Conservation (phyloP, 2,797 vertebrate genomes). For the Chrysocyon brachyurus region DNA sequence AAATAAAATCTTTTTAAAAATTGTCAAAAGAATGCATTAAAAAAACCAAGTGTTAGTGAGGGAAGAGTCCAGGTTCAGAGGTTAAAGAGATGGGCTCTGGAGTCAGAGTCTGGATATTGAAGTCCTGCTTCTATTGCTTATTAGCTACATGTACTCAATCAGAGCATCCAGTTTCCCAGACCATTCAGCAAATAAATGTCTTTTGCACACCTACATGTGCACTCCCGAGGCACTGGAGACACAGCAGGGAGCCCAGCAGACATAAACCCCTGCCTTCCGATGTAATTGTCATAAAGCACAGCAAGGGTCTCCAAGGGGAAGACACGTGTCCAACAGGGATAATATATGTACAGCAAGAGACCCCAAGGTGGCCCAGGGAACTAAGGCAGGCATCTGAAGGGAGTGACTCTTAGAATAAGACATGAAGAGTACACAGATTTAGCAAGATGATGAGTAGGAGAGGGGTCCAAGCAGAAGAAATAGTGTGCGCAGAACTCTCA, state of each 20-base stretch:
- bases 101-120: not conserved
- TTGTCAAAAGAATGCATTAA: not conserved
- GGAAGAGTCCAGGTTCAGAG: not conserved
- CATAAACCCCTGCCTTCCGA: fast-evolving
- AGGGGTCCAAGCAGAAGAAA: not conserved
- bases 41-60: not conserved
- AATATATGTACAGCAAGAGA: too few relatives aligned
- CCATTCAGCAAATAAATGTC: too few relatives aligned
- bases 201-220: not conserved
- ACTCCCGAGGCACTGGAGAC: not conserved
- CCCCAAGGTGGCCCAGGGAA: not conserved
- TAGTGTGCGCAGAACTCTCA: not conserved
- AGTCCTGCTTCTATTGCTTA: not conserved
- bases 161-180: not conserved
- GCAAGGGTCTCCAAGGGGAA: not conserved
- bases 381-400: not conserved
- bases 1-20: too few relatives aligned
- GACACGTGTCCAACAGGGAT: fast-evolving
- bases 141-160: not conserved
- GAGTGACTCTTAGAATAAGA: not conserved
- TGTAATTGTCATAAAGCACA: not conserved
- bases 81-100: not conserved
- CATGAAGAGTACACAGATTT: not conserved
- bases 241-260: not conserved
- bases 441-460: not conserved